A percentile compares a stretch with the other conserved stretches of the same genome.
Evolutionary conservation across 1,140 invertebrate genomes (phyloP).

Genomic region (Euwallacea similis): DNA sequence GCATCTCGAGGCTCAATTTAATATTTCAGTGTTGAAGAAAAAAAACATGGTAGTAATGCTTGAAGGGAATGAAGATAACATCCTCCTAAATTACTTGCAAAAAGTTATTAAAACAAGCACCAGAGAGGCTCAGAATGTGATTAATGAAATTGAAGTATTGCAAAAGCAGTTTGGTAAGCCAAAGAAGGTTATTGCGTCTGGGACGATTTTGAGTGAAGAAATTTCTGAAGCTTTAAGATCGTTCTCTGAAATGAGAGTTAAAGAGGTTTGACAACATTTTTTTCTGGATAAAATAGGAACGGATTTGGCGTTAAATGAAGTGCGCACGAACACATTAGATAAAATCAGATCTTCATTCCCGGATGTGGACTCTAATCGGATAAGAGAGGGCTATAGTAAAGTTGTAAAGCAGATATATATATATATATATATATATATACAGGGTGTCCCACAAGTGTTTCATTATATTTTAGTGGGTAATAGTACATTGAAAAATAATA

Average conservation of each 20-base stretch:
- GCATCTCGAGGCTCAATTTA: constrained; percentile 78
- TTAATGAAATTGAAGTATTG: constrained; percentile 72
- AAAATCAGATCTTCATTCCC: constrained; percentile 68
- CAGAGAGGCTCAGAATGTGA: constrained; percentile 80
- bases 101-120: constrained; percentile 83
- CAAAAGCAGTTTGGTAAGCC: constrained; percentile 70
- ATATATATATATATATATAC: too few species aligned
- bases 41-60: constrained; percentile 86
- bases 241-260: constrained; percentile 69
- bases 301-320: constrained; percentile 71
- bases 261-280: constrained; percentile 72
- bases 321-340: constrained; percentile 71
- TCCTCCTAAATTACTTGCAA: constrained; percentile 75
- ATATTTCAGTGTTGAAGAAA: constrained; percentile 78
- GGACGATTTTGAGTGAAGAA: constrained; percentile 55
- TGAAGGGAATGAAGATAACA: constrained; percentile 76
- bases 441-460: too few species aligned
- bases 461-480: too few species aligned
- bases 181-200: constrained; percentile 65
- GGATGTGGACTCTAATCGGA: constrained; percentile 57
- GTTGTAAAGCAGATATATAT: constrained; percentile 67
- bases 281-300: constrained; percentile 80
- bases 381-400: constrained; percentile 67
- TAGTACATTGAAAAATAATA: too few species aligned
- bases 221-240: constrained; percentile 65